Conservation (phyloP, 2,888 invertebrate genomes). For the Oxycera nigricornis region DNA sequence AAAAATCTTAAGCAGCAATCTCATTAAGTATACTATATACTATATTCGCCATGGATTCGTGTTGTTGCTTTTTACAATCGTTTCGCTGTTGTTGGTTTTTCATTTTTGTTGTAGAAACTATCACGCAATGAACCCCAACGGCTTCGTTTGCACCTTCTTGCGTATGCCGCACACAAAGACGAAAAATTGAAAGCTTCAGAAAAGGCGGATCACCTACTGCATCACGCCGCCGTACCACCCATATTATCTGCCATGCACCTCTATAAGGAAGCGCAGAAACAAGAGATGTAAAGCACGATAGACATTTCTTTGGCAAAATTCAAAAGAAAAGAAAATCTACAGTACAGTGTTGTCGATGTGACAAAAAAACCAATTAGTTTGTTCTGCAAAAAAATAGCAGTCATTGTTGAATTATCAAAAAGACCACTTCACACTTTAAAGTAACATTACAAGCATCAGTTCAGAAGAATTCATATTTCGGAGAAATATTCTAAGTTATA, state of each 20-base stretch:
- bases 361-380: not conserved
- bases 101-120: not conserved
- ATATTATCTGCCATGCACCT: not conserved
- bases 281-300: not conserved
- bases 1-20: conserved; percentile 31
- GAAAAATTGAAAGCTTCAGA: not conserved
- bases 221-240: not conserved
- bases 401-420: no score
- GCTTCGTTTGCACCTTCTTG: conserved; percentile 7
- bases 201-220: not conserved
- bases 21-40: conserved; percentile 26
- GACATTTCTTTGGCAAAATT: not conserved
- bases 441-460: no score
- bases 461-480: not conserved
- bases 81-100: not conserved
- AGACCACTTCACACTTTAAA: no score
- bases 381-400: no score
- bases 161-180: not conserved
- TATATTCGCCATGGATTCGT: not conserved
- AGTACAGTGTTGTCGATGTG: not conserved
- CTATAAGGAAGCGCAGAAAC: not conserved
- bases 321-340: not conserved
- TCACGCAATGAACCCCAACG: conserved; percentile 31
- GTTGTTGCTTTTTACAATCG: not conserved
- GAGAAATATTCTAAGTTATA: not conserved